Percentiles rank a stretch among this genome's conserved stretches.
These are phyloP conservation scores for Anguilla megastoma DNA, from an alignment of 2,797 vertebrate genomes.

Conservation along the genomic window DNA sequence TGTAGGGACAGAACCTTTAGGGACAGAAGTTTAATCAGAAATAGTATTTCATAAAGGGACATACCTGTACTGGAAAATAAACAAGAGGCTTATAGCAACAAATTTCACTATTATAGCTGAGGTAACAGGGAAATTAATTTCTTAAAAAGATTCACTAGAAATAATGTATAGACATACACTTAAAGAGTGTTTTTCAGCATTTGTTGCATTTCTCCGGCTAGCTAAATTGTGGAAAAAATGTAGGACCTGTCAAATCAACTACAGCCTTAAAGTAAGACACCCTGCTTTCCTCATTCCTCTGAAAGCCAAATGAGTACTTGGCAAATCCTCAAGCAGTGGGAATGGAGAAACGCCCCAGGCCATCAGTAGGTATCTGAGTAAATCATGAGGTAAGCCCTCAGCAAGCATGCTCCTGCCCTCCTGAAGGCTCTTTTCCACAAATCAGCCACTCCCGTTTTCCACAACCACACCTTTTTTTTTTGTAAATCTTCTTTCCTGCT, in stretches of 20 bases:
- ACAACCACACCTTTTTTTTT: background rate
- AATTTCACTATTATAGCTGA: background rate
- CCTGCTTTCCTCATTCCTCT: conserved; percentile 28
- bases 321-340: conserved; percentile 3
- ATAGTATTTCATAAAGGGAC: conserved; percentile 41
- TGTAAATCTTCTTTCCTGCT: conserved; percentile 2
- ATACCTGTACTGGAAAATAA: conserved; percentile 38
- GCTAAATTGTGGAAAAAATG: background rate
- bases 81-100: conserved; percentile 13
- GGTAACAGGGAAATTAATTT: background rate
- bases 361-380: background rate
- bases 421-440: conserved; percentile 17
- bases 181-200: background rate
- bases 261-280: conserved; percentile 33
- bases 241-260: background rate
- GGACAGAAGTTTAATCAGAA: conserved; percentile 33
- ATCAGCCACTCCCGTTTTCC: conserved; percentile 18
- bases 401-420: conserved; percentile 29
- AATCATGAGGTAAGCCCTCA: conserved; percentile 10
- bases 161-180: background rate
- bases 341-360: conserved; percentile 20
- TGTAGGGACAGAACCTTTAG: conserved; percentile 57
- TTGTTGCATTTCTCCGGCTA: background rate
- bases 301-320: conserved; percentile 26
- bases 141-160: background rate